Evolutionary conservation across 1,140 invertebrate species (phyloP), one percentile per base, ranked within the genome.

Genomic region (Hypsibius dujardini): DNA sequence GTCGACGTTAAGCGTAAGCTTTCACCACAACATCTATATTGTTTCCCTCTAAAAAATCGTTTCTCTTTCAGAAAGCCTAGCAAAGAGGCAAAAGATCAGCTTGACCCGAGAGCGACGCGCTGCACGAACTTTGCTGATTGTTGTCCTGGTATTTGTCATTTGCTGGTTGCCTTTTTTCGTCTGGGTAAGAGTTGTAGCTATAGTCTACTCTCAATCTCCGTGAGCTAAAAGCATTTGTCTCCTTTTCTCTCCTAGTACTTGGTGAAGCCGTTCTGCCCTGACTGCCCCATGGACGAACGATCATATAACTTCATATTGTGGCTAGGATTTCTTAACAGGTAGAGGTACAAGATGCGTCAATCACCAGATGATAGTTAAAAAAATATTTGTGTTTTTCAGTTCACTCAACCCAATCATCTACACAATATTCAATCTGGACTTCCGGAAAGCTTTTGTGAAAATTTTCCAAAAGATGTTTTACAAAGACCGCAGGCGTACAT

Each of bases 401-500:
- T 83, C 75, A 77, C n/a, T 84, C 50, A 85, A 84, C 77, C 95
- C 95, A 2, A 91, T 98, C 76, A 98, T 99, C 78, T 99, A 99
- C 82, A 96, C 93, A 71, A 98, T 98, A 77, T 98, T 98, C 83
- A 98, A 98, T 81, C 91, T 92, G 14, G 95, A 99, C 79, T 98
- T 98, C 77, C 85, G 95, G n/a, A 90, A 95, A 76, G 94, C 95
- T n/a, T 98, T 98, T 83, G 90, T 91, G 77, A 87, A 90, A 75
- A 95, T 99, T 28, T 28, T 28, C 28, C 28, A 28, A 28, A 28
- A 28, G 28, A 28, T 28, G 28, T 28, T 28, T 28, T 28, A 28
- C 28, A 28, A 28, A 28, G 28, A 28, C 28, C 28, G 28, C 28
- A 28, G 28, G 28, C 28, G 28, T 28, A 28, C 28, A 28, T 28